A percentile compares a stretch with the other conserved stretches of the same genome.
Conservation (phyloP, 2,797 vertebrate species). For the Coregonus suidteri region DNA sequence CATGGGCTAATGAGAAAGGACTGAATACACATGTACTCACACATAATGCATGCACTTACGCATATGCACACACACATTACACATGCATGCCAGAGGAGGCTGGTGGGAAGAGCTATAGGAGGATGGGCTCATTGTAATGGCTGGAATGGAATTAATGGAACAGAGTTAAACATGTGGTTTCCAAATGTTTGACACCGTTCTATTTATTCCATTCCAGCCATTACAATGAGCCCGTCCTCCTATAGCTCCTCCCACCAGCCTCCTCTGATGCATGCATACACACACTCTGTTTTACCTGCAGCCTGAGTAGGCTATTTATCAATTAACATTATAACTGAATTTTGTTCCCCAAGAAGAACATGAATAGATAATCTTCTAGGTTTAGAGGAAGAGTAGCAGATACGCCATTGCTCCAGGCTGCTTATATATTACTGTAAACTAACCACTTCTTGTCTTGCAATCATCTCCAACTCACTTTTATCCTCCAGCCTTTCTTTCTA, state of each 20-base stretch:
- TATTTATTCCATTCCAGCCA: no score
- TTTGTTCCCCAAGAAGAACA: not conserved
- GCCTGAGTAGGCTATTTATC: not conserved
- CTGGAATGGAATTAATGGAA: no score
- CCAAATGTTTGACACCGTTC: no score
- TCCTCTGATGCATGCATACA: not conserved
- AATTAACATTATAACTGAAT: not conserved
- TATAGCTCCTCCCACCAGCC: no score
- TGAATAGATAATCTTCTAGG: not conserved
- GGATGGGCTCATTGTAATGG: no score
- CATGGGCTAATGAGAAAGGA: no score
- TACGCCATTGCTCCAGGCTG: not conserved
- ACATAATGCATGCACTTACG: no score
- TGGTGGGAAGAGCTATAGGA: no score
- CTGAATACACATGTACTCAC: no score
- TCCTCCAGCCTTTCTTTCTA: not conserved
- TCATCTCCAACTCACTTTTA: conserved; percentile 2
- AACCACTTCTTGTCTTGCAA: not conserved
- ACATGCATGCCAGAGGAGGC: not conserved
- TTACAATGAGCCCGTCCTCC: no score
- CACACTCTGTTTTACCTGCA: not conserved
- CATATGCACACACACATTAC: no score
- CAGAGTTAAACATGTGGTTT: no score
- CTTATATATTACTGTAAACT: not conserved
- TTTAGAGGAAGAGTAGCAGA: not conserved